A percentile compares a stretch with the other conserved stretches of the same genome.
Evolutionary conservation across 2,113 vertebrate genomes (phyloP).

Genomic region (Phalacrocorax carbo): DNA sequence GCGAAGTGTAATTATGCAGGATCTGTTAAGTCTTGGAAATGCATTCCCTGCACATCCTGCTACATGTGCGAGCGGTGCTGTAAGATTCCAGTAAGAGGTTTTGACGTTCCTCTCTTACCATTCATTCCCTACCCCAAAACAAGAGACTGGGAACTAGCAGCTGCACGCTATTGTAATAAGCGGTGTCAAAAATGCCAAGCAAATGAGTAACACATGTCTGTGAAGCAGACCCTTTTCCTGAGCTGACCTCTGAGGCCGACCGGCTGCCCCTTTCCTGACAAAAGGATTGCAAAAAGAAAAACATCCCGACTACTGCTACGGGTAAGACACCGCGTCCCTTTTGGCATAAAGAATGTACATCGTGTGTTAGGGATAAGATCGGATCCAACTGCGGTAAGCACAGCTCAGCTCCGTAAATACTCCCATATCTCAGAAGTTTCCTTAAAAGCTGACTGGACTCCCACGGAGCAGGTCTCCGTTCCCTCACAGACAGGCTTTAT

Average conservation of each 20-base stretch:
- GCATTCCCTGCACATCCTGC: not conserved
- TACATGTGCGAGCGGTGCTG: not conserved
- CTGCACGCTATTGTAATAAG: not conserved
- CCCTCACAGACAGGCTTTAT: not conserved
- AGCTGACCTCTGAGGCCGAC: not conserved
- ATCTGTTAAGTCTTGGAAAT: not conserved
- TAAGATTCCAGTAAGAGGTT: not conserved
- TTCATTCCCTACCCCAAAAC: not conserved
- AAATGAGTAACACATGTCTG: constrained; percentile 27
- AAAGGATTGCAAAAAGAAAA: not conserved
- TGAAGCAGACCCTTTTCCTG: not conserved
- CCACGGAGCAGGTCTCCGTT: not conserved
- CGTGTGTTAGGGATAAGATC: accelerated
- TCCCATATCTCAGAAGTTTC: not conserved
- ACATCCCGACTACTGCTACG: accelerated
- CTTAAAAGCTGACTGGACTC: not conserved
- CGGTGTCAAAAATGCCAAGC: not conserved
- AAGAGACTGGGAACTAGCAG: not conserved
- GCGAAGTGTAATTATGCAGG: not conserved
- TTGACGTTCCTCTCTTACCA: not conserved
- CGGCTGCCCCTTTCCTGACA: not conserved
- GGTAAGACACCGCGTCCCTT: not conserved
- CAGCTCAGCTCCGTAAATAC: not conserved
- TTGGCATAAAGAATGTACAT: accelerated
- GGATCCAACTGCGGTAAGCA: not conserved